Base-by-base conservation (phyloP, 2,113 vertebrate species). In the Nanger granti region DNA sequence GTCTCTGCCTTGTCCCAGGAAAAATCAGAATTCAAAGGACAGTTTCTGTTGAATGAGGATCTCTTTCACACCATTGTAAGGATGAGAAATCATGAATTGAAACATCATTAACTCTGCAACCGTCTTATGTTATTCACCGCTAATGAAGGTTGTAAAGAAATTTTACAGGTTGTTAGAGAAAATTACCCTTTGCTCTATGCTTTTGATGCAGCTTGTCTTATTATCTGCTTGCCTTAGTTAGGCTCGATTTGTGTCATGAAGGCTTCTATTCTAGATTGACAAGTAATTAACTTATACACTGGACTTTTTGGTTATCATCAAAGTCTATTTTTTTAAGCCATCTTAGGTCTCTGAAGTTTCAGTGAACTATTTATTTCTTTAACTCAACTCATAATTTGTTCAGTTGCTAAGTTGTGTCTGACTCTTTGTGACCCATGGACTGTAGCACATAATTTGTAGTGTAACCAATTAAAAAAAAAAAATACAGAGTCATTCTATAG, bases 121-220 rank as follows among this genome's bases (percentile, higher is more conserved):
- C 0, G 0, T 85, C 83, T 60, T 86, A n/a, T 37, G 24, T 93
- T 49, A 34, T 26, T 89, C 29, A 13, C 64, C 8, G 22, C 26
- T 89, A 92, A 76, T 88, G 88, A 84, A 69, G 69, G 22, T 82
- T 89, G 14, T 73, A 92, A 91, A 57, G 49, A 90, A 90, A 83
- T 93, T 93, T 90, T 93, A 62, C 2, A 93, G 29, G 54, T 82
- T 96, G 55, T 96, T 80, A 95, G 55, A 76, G 89, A 79, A 95
- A 73, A 59, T 92, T 92, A 37, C 14, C 52, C 24, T 96, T 69
- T 96, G 76, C 44, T 79, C n/a, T 87, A 4, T 93, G 83, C 73
- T 91, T 96, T 86, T 88, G 69, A 59, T 55, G 4, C 15, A 86
- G 57, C 26, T 91, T 95, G n/a, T 89, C 20, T 62, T 85, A 76